Conservation (phyloP, 2,888 invertebrate genomes). For the Pilophorus perplexus region DNA sequence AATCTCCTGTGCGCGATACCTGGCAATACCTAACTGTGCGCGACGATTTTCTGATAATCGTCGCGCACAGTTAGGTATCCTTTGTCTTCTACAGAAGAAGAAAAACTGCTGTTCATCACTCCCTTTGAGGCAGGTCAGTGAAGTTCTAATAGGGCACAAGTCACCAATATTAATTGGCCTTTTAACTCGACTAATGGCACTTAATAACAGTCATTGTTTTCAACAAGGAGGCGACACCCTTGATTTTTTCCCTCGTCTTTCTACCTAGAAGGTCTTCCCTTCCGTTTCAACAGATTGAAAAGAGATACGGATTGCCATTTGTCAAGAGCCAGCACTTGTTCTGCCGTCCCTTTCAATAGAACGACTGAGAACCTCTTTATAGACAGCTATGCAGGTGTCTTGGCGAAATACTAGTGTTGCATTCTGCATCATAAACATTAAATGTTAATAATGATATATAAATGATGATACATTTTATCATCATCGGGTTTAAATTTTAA, state of each 20-base stretch:
- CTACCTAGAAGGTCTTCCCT: background rate
- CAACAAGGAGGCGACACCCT: slow-evolving; percentile 23
- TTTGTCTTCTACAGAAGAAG: background rate
- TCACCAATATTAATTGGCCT: slow-evolving; percentile 41
- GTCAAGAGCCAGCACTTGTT: background rate
- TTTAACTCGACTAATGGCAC: slow-evolving; percentile 39
- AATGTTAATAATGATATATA: no score
- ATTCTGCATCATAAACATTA: no score
- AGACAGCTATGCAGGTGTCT: no score
- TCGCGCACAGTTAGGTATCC: background rate
- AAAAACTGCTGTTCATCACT: slow-evolving; percentile 13
- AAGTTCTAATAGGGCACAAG: slow-evolving; percentile 4
- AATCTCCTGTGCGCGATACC: no score
- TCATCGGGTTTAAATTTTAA: no score
- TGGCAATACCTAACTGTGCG: no score
- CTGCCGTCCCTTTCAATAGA: no score
- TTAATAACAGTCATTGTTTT: slow-evolving; percentile 41
- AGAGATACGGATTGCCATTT: background rate
- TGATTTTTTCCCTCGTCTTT: slow-evolving; percentile 8
- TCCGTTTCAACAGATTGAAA: background rate
- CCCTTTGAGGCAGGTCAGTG: slow-evolving; percentile 27
- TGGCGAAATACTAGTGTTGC: no score
- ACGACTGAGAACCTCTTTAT: no score
- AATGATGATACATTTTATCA: no score
- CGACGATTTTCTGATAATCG: background rate